Evolutionary conservation across 2,797 vertebrate species (phyloP), one percentile per base, ranked within the genome.

Genomic region (Sus cebifrons): DNA sequence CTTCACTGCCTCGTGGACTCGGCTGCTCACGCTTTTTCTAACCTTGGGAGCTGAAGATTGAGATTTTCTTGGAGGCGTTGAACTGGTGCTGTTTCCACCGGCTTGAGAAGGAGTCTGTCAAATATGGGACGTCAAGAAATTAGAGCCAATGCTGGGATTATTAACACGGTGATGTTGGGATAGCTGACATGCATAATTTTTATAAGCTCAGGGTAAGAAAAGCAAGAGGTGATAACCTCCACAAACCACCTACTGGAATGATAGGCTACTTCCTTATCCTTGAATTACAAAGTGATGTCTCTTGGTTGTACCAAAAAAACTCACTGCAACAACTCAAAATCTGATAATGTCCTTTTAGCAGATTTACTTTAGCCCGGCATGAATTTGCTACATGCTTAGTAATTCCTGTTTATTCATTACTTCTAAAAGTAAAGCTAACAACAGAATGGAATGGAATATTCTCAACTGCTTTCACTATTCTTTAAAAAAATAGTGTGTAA

Each of bases 1-100:
- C 98, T 99, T 99, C 96, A 99, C 99, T 0, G 99, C 99, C 74
- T 99, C 99, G 0, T 99, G 99, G 88, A 99, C 99, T 8, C 99
- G 99, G 17, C 99, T 99, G 98, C 98, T 99, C 89, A 99, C 99
- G 0, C 99, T 99, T 98, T 99, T 99, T 0, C 99, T 99, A 0
- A 99, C 99, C 95, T 99, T 99, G 10, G 99, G 99, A 0, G 98
- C 99, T 0, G 99, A 98, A 0, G 98, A 20, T 52, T 98, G 99
- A 77, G 98, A 95, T 86, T 99, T 99, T 90, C 98, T 97, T 0
- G 98, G 99, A 0, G 99, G 98, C 0, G 99, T 98, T 15, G 99
- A 98, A 15, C 98, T 98, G 0, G 97, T 93, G 64, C 96, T 97
- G 92, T 94, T 98, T 2, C 98, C 98, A 52, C 95, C 94, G 1